A percentile compares a stretch with the other conserved stretches of the same genome.
phyloP scores from a whole-genome alignment of 2,113 vertebrate genomes.

The Archocentrus centrarchus region DNA sequence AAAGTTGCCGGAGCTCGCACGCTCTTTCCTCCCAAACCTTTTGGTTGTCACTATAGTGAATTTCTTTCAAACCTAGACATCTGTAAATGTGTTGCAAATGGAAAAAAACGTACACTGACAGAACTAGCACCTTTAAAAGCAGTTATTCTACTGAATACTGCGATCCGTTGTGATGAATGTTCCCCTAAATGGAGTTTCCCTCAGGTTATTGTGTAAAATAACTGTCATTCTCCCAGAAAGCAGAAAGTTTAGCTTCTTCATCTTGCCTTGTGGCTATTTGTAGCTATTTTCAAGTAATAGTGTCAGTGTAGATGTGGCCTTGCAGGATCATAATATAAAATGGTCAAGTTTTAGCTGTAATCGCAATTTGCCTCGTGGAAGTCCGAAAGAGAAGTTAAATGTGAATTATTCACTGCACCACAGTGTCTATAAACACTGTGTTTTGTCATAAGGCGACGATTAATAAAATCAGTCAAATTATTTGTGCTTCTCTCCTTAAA shows the following conservation, averaged over 20 bases:
- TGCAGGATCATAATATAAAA: conserved; percentile 41
- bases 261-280: conserved; percentile 68
- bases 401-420: conserved; percentile 37
- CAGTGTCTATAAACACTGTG: conserved; percentile 38
- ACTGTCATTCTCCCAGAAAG: conserved; percentile 38
- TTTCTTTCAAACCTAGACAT: conserved; percentile 2
- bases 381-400: background rate
- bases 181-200: conserved; percentile 66
- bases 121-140: conserved; percentile 17
- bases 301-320: conserved; percentile 46
- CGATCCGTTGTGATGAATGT: conserved; percentile 56
- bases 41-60: background rate
- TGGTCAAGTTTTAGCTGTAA: conserved; percentile 10
- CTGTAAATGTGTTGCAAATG: background rate
- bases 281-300: conserved; percentile 20
- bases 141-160: background rate
- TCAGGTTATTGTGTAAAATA: conserved; percentile 67
- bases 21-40: background rate
- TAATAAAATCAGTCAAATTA: conserved; percentile 10
- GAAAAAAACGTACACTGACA: conserved; percentile 10
- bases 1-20: background rate
- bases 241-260: conserved; percentile 30
- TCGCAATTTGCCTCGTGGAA: background rate
- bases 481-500: conserved; percentile 16
- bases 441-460: conserved; percentile 18